Evolutionary conservation across 2,113 vertebrate genomes (phyloP).

Genomic region (Poeciliopsis retropinna): DNA sequence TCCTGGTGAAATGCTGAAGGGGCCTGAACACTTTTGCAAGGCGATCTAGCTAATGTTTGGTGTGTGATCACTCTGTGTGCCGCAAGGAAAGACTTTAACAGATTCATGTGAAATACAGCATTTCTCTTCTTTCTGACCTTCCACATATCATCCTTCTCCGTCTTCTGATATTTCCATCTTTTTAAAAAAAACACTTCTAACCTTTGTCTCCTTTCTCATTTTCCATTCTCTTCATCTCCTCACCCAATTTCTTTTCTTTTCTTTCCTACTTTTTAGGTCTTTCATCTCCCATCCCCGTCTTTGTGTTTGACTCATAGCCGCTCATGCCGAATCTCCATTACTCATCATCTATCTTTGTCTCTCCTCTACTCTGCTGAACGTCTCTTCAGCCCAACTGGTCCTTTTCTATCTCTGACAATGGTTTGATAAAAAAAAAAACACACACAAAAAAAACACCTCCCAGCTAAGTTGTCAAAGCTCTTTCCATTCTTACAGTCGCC

Average conservation of each 20-base stretch:
- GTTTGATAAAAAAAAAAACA: not conserved
- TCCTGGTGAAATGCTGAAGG: not conserved
- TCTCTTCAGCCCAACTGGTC: not conserved
- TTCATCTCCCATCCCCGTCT: conserved; percentile 33
- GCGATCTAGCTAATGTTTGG: not conserved
- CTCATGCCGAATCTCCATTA: conserved; percentile 33
- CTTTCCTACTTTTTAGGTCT: conserved; percentile 21
- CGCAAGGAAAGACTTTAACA: conserved; percentile 44
- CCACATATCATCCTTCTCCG: conserved; percentile 17
- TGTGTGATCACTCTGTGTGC: not conserved
- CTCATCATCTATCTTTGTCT: conserved; percentile 40
- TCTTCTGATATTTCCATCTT: conserved; percentile 34
- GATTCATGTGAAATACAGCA: conserved; percentile 44
- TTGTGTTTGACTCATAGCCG: conserved; percentile 43
- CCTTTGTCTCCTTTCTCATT: conserved; percentile 21
- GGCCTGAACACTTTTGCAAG: not conserved
- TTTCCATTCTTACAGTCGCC: not conserved
- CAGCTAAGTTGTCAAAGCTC: not conserved
- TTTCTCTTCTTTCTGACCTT: conserved; percentile 29
- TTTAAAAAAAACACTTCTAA: conserved; percentile 3
- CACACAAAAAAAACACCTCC: not conserved
- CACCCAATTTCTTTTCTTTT: conserved; percentile 18
- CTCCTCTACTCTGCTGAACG: conserved; percentile 10
- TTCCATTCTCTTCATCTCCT: conserved; percentile 42
- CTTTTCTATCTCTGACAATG: not conserved